Percentiles rank a stretch among this genome's conserved stretches.
These are phyloP conservation scores for Popillia japonica DNA, from an alignment of 1,140 invertebrate species.

Conservation along the genomic window DNA sequence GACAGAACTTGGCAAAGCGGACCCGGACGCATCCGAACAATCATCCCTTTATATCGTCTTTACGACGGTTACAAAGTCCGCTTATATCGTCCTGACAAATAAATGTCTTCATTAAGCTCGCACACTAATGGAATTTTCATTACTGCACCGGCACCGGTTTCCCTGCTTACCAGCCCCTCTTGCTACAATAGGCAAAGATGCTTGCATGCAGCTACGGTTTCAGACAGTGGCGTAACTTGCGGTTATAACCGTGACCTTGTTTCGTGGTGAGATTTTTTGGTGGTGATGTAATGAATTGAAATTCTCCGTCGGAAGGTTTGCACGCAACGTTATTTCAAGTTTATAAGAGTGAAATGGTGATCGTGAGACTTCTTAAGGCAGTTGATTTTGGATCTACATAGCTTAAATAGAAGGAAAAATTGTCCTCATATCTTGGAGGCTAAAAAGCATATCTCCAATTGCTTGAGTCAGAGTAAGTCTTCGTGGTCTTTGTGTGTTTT, in stretches of 20 bases:
- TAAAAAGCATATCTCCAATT: too few relatives aligned
- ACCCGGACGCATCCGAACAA: background rate
- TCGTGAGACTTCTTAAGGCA: too few relatives aligned
- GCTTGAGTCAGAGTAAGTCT: too few relatives aligned
- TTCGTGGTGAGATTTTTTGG: background rate
- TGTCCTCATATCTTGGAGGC: too few relatives aligned
- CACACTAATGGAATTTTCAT: background rate
- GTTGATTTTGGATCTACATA: too few relatives aligned
- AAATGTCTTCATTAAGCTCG: conserved; percentile 5
- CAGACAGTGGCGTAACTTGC: background rate
- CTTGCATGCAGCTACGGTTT: too few relatives aligned
- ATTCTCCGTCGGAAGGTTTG: background rate
- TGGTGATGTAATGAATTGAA: background rate
- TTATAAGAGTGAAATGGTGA: too few relatives aligned
- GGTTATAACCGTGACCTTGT: background rate
- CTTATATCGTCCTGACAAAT: conserved; percentile 14
- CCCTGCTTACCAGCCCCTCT: background rate
- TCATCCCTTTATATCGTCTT: conserved; percentile 14
- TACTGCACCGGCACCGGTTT: background rate
- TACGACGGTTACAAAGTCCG: conserved; percentile 2
- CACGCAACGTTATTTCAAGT: too few relatives aligned
- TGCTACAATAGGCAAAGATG: background rate
- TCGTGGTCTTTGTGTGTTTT: too few relatives aligned
- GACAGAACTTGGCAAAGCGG: background rate
- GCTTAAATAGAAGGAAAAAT: too few relatives aligned